Evolutionary conservation across 2,797 vertebrate genomes (phyloP).

Genomic region (Linurgus olivaceus): DNA sequence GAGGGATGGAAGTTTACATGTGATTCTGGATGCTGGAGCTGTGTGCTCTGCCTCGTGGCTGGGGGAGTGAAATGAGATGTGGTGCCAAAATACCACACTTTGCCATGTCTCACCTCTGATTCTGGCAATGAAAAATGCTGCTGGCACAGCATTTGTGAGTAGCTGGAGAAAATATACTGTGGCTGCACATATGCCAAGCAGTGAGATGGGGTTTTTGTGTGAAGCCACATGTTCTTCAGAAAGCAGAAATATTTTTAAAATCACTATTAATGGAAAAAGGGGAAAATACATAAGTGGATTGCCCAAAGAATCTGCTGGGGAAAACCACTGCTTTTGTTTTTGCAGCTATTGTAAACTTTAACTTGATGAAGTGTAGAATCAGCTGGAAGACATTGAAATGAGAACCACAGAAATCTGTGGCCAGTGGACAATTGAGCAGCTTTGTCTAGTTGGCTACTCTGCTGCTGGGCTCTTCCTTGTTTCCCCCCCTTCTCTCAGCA

Average conservation of each 20-base stretch:
- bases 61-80: fast-evolving
- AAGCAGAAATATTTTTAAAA: neutral
- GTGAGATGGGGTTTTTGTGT: neutral
- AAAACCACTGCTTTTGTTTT: neutral
- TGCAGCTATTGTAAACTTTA: neutral
- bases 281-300: neutral
- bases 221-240: neutral
- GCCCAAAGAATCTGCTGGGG: neutral
- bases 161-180: neutral
- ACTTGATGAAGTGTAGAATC: neutral
- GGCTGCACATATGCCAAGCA: neutral
- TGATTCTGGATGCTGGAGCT: neutral
- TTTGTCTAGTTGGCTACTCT: neutral
- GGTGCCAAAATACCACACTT: neutral
- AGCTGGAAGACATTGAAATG: neutral
- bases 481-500: neutral
- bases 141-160: neutral
- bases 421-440: neutral
- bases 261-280: neutral
- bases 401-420: neutral
- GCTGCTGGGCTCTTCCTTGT: neutral
- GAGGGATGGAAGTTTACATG: neutral
- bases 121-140: neutral
- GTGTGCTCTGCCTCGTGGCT: neutral
- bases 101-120: fast-evolving